Percentiles rank a stretch among this genome's conserved stretches.
These are phyloP conservation scores for Dromiciops gliroides DNA, from an alignment of 2,113 vertebrate species.

Conservation along the genomic window DNA sequence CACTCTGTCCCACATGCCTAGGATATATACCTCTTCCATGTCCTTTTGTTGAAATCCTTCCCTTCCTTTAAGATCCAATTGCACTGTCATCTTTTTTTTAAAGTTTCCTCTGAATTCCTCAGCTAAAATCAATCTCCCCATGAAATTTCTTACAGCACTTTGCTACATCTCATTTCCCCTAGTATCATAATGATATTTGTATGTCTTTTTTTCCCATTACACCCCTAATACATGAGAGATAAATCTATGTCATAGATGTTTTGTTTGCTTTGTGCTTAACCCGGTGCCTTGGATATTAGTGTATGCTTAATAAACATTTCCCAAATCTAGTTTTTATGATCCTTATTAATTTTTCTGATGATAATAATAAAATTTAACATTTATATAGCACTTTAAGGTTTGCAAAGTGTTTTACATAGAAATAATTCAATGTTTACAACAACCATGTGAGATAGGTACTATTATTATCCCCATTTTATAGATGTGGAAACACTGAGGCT, in stretches of 20 bases:
- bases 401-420: background rate
- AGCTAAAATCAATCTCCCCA: background rate
- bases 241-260: background rate
- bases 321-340: background rate
- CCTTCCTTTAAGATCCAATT: background rate
- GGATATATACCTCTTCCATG: background rate
- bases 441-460: background rate
- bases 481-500: background rate
- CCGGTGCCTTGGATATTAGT: background rate
- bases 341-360: background rate
- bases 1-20: background rate
- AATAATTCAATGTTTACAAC: background rate
- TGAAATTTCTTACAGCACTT: background rate
- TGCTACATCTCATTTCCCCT: background rate
- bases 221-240: background rate
- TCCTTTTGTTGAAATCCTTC: background rate
- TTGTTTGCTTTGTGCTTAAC: background rate
- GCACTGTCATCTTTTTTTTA: background rate
- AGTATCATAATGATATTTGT: background rate
- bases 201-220: background rate
- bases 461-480: background rate
- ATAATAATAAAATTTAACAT: background rate
- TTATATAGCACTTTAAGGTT: background rate
- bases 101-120: background rate
- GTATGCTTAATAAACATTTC: background rate